Percentiles rank a stretch among this genome's conserved stretches.
Evolutionary conservation across 1,140 invertebrate species (phyloP).

Genomic region (Drosophila cardini): DNA sequence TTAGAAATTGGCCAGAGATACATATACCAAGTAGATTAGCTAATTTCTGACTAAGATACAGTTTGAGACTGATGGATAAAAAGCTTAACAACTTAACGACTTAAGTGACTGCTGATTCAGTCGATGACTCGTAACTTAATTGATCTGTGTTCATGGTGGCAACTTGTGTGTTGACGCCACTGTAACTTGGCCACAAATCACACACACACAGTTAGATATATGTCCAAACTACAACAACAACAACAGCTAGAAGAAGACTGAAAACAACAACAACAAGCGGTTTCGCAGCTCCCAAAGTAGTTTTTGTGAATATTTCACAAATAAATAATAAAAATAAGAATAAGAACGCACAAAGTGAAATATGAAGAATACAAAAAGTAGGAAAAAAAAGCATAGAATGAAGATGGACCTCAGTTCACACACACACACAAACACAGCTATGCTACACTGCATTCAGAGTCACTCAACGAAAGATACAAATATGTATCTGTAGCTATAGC

Average conservation of each 20-base stretch:
- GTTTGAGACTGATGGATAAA: background rate
- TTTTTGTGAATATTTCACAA: constrained; percentile 58
- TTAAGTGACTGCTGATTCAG: constrained; percentile 2
- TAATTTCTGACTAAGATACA: constrained; percentile 11
- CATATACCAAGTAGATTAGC: constrained; percentile 2
- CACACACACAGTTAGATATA: constrained; percentile 40
- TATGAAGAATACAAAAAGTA: constrained; percentile 45
- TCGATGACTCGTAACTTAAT: constrained; percentile 5
- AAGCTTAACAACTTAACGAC: background rate
- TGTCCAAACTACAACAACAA: constrained; percentile 54
- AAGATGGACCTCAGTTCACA: constrained; percentile 56
- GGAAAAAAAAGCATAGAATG: constrained; percentile 62
- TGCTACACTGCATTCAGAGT: constrained; percentile 25
- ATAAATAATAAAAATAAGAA: constrained; percentile 41
- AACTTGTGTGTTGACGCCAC: constrained; percentile 44
- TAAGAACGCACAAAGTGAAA: constrained; percentile 45
- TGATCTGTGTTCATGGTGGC: background rate
- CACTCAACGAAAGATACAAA: constrained; percentile 40
- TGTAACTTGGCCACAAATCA: constrained; percentile 45
- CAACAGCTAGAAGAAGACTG: constrained; percentile 40
- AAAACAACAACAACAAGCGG: constrained; percentile 23
- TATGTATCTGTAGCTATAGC: constrained; percentile 59
- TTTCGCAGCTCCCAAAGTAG: constrained; percentile 60
- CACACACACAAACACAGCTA: constrained; percentile 10
- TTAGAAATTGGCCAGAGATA: background rate